Conservation (phyloP, 2,113 vertebrate genomes). For the Benitochromis conjunctus region DNA sequence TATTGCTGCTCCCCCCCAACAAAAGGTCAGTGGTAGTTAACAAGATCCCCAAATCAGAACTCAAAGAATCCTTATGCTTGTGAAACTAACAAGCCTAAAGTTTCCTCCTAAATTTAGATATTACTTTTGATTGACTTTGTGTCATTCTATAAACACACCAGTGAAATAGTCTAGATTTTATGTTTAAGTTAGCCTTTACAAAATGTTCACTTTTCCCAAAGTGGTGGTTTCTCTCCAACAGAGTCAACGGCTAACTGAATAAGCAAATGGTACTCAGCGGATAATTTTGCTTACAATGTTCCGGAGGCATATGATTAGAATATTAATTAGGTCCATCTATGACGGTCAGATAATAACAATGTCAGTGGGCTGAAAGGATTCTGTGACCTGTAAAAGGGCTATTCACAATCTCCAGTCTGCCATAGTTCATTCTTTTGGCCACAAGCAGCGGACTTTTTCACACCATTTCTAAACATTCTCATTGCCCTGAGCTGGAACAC, state of each 20-base stretch:
- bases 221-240: conserved; percentile 31
- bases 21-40: background rate
- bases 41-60: background rate
- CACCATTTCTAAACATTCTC: conserved; percentile 85
- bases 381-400: conserved; percentile 96
- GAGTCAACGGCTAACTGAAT: conserved; percentile 39
- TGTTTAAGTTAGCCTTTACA: background rate
- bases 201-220: background rate
- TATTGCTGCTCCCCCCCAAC: background rate
- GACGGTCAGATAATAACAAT: conserved; percentile 93
- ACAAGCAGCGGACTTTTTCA: conserved; percentile 90
- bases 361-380: conserved; percentile 88
- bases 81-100: background rate
- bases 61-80: background rate
- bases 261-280: conserved; percentile 62
- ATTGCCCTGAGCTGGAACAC: conserved; percentile 81
- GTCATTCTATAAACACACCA: background rate
- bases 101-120: background rate
- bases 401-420: conserved; percentile 91
- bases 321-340: conserved; percentile 98
- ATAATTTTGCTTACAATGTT: conserved; percentile 89
- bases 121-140: background rate
- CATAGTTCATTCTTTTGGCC: conserved; percentile 86
- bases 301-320: conserved; percentile 90
- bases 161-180: background rate